Base-by-base conservation (phyloP, 2,797 vertebrate genomes). In the Syngnathus rostellatus region DNA sequence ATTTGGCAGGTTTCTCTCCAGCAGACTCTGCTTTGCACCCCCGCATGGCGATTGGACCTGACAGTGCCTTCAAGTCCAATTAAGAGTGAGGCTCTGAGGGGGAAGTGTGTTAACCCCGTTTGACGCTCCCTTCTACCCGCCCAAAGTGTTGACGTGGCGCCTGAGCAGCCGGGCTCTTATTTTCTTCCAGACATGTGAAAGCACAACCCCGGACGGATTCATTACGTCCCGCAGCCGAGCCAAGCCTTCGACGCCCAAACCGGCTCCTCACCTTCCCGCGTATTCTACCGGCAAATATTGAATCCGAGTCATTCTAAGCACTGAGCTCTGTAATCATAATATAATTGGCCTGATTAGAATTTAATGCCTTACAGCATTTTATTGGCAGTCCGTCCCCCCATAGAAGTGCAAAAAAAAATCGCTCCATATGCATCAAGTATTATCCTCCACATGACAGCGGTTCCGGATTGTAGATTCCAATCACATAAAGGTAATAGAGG, bases 1-100 rank as follows among this genome's bases (percentile, higher is more conserved):
- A 83, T 85, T 86, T 88, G 84, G 81, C 85, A 89, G 83, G 80
- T 87, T 85, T 83, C 75, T 85, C 78, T 86, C 75, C 79, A 81
- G 79, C 81, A 85, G 80, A 81, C 77, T 77, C 69, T 65, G 74
- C 77, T 73, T 80, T 78, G 73, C 79, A 81, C 81, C 85, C 83
- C 83, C 76, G 60, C 78, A 77, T 78, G 74, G 76, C 79, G 71
- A 91, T 89, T 85, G 85, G 84, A 86, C 82, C 77, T 88, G 88
- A 92, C 86, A 87, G 82, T 84, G 86, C 85, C 86, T 88, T 92
- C 86, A 85, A 87, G 85, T 88, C 85, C 84, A 87, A 90, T 90
- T 88, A 89, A 79, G 81, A 88, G 71, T 81, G 85, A 81, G 66
- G 76, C 82, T 83, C 79, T 66, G 78, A 80, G 78, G 83, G 77